Conservation (phyloP, 2,888 invertebrate genomes). For the Ditula angustiorana region DNA sequence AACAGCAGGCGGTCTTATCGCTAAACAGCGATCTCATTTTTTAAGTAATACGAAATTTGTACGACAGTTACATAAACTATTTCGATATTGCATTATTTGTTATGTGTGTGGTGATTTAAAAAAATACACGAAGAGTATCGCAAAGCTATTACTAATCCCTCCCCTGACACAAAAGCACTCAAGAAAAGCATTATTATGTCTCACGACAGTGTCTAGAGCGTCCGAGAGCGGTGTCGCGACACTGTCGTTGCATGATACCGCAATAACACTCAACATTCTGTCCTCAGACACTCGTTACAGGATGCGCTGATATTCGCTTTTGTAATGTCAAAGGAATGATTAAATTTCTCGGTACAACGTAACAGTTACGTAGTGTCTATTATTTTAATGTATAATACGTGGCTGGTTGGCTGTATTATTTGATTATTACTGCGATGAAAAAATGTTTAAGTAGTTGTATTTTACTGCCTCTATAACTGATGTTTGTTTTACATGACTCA, state of each 20-base stretch:
- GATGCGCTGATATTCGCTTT: slow-evolving; percentile 30
- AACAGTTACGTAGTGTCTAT: slow-evolving; percentile 3
- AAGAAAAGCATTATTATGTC: slow-evolving; percentile 67
- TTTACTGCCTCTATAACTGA: background rate
- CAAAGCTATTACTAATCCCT: no score
- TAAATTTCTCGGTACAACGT: slow-evolving; percentile 16
- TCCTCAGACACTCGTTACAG: slow-evolving; percentile 61
- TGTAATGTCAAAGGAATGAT: slow-evolving; percentile 19
- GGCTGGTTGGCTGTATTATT: no score
- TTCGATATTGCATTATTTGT: background rate
- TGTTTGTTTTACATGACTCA: background rate
- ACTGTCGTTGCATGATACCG: slow-evolving; percentile 61
- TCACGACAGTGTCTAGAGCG: slow-evolving; percentile 51
- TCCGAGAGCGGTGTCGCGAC: slow-evolving; percentile 52
- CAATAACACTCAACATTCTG: slow-evolving; percentile 66
- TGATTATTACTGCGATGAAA: no score
- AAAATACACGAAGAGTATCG: no score
- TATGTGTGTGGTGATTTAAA: no score
- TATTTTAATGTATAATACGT: background rate
- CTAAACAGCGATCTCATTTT: no score
- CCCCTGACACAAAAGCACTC: slow-evolving; percentile 46
- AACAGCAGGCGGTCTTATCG: no score
- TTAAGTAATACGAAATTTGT: background rate
- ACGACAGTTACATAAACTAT: background rate
- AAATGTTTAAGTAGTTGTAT: no score